Conservation (phyloP, 2,888 invertebrate genomes). For the Timema podura region DNA sequence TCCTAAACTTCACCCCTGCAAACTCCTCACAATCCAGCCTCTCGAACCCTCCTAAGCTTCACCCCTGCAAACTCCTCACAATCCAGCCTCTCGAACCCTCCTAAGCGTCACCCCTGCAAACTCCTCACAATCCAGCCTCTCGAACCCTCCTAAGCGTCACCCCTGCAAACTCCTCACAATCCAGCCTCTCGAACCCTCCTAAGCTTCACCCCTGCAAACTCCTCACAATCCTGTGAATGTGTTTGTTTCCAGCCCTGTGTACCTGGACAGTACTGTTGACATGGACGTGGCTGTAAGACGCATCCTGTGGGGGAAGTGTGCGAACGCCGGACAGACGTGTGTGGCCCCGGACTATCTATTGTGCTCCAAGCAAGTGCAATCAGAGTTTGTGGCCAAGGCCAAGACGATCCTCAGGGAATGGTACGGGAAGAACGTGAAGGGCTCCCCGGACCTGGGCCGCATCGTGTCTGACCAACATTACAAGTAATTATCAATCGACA, state of each 20-base stretch:
- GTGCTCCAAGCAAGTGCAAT: conserved; percentile 74
- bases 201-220: too few relatives aligned
- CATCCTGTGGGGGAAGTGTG: conserved; percentile 92
- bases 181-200: too few relatives aligned
- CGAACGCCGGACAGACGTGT: conserved; percentile 93
- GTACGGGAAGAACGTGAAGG: conserved; percentile 76
- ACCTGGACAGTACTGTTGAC: conserved; percentile 79
- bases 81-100: too few relatives aligned
- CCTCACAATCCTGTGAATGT: too few relatives aligned
- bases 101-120: too few relatives aligned
- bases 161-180: too few relatives aligned
- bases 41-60: too few relatives aligned
- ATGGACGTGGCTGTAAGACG: conserved; percentile 73
- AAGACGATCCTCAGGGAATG: conserved; percentile 69
- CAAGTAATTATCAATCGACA: conserved; percentile 48
- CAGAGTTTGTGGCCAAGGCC: conserved; percentile 61
- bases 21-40: too few relatives aligned
- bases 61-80: too few relatives aligned
- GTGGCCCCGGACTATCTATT: conserved; percentile 93
- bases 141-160: too few relatives aligned
- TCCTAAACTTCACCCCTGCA: too few relatives aligned
- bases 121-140: too few relatives aligned
- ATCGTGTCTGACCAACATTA: conserved; percentile 84
- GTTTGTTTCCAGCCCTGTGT: conserved; percentile 68
- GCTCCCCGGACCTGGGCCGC: conserved; percentile 78